Percentiles rank a stretch among this genome's conserved stretches.
phyloP scores from a whole-genome alignment of 2,113 vertebrate genomes.

The Atherinomorus stipes region DNA sequence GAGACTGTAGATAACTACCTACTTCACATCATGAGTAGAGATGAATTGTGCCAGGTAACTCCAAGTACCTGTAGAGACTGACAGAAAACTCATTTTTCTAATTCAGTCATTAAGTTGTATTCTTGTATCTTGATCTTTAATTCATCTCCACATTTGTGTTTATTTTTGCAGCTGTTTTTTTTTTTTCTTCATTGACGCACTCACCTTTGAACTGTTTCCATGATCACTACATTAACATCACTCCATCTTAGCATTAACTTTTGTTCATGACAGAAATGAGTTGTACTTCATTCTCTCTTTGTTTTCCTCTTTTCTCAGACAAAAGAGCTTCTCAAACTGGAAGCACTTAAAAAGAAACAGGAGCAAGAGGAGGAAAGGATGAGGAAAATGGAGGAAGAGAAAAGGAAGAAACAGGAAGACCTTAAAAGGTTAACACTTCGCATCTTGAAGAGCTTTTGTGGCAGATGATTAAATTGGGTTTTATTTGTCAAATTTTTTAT shows the following conservation, averaged over 20 bases:
- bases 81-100: too few relatives aligned
- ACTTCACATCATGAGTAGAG: background rate
- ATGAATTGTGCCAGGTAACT: too few relatives aligned
- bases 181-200: background rate
- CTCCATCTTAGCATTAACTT: background rate
- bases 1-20: too few relatives aligned
- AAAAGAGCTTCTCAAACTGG: constrained; percentile 89
- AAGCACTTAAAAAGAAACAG: constrained; percentile 89
- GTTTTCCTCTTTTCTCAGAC: constrained; percentile 77
- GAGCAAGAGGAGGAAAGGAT: constrained; percentile 90
- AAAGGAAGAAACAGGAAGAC: constrained; percentile 87
- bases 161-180: background rate
- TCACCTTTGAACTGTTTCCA: background rate
- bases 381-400: constrained; percentile 92
- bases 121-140: too few relatives aligned
- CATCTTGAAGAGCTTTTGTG: background rate
- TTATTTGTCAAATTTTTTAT: background rate
- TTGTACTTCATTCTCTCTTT: too few relatives aligned
- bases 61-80: too few relatives aligned
- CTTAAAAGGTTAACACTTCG: constrained; percentile 81
- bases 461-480: too few relatives aligned
- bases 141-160: background rate
- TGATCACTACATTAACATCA: background rate
- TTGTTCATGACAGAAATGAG: background rate
- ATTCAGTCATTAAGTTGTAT: too few relatives aligned